Conservation (phyloP, 1,140 invertebrate genomes). For the Lasioglossum baleicum region DNA sequence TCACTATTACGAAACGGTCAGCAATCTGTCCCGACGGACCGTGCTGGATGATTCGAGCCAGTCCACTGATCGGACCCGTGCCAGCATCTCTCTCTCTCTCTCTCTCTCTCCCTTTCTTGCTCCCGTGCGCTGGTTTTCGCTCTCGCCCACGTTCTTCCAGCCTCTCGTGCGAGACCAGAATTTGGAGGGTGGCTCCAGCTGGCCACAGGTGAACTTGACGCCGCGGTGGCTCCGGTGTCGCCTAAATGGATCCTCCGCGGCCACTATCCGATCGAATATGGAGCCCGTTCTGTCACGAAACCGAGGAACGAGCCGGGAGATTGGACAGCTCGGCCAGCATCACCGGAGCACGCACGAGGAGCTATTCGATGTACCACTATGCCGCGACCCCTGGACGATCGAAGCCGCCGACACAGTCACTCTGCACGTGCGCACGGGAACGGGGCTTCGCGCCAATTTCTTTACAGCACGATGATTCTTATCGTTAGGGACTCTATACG, state of each 20-base stretch:
- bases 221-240: too few species aligned
- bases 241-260: too few species aligned
- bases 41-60: constrained; percentile 9
- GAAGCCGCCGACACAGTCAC: constrained; percentile 63
- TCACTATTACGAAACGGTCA: not conserved
- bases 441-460: constrained; percentile 55
- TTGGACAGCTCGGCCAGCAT: constrained; percentile 38
- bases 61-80: constrained; percentile 8
- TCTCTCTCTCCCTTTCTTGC: constrained; percentile 4
- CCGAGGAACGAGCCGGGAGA: constrained; percentile 5
- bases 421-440: constrained; percentile 49
- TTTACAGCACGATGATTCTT: constrained; percentile 23
- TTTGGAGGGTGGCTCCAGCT: not conserved
- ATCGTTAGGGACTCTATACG: not conserved
- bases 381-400: constrained; percentile 67
- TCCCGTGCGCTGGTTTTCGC: not conserved
- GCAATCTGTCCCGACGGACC: not conserved
- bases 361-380: constrained; percentile 36
- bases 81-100: constrained; percentile 22
- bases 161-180: too few species aligned
- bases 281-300: constrained; percentile 28
- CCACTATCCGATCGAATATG: not conserved
- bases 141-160: too few species aligned
- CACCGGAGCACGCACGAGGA: constrained; percentile 57
- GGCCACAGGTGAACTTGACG: too few species aligned